phyloP scores from a whole-genome alignment of 1,140 invertebrate genomes.

The Ericerus pela region DNA sequence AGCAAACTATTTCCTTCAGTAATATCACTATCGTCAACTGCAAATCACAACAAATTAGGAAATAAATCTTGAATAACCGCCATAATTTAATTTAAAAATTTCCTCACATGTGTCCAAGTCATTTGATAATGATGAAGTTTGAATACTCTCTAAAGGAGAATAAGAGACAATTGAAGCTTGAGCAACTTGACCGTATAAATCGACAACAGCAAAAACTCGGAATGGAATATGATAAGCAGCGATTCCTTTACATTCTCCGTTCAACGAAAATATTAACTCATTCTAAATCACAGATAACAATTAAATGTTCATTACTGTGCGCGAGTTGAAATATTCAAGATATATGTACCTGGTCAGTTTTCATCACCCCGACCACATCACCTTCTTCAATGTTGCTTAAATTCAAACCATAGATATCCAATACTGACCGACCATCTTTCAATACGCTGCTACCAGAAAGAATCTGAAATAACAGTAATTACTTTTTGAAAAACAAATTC shows the following conservation, averaged over 20 bases:
- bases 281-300: slow-evolving; percentile 36
- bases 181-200: slow-evolving; percentile 84
- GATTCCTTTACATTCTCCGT: slow-evolving; percentile 73
- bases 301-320: neutral
- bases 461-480: slow-evolving; percentile 35
- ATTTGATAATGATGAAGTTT: neutral
- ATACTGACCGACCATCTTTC: slow-evolving; percentile 57
- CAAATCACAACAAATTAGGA: neutral
- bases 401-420: slow-evolving; percentile 73
- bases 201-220: slow-evolving; percentile 68
- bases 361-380: slow-evolving; percentile 67
- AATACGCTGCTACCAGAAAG: slow-evolving; percentile 74
- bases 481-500: slow-evolving; percentile 11
- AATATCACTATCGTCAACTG: slow-evolving; percentile 1
- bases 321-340: neutral
- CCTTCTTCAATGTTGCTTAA: slow-evolving; percentile 70
- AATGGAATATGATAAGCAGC: slow-evolving; percentile 61
- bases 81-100: slow-evolving; percentile 5
- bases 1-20: neutral
- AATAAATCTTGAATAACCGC: neutral
- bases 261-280: slow-evolving; percentile 76
- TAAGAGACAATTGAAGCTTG: slow-evolving; percentile 61
- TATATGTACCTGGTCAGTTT: slow-evolving; percentile 48
- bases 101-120: neutral
- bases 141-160: slow-evolving; percentile 25